Base-by-base conservation (phyloP, 1,140 invertebrate genomes). In the Rhagoletis pomonella region DNA sequence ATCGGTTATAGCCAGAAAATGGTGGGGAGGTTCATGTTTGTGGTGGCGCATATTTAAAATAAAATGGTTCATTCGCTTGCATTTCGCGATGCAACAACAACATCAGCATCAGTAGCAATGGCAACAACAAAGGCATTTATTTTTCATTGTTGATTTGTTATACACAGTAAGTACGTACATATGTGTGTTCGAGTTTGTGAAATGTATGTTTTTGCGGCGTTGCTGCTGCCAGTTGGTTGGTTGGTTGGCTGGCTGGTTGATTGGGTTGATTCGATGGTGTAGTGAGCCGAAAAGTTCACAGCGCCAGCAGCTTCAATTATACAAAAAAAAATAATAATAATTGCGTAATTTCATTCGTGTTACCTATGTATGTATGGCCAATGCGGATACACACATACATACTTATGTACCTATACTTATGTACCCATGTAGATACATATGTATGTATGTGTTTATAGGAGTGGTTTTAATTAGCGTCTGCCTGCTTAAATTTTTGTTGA, bases 21-120 rank as follows among this genome's bases (percentile, higher is more conserved):
- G 29, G 29, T 29, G 29, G 29, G 29, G 73, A 42, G 73, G n/a
- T 29, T 29, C 17, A 81, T 81, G 69, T 81, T 81, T 81, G 73
- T 81, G 73, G 73, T 81, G 73, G 73, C 73, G 17, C 42, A 47
- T 81, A 81, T 81, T 81, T 81, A 55, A 81, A 81, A 81, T 81
- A 81, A 81, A 81, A 81, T 81, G 73, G 29, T 29, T 81, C 47
- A 81, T 81, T 81, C 47, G 73, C 14, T 81, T 29, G 47, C n/a
- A 58, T 81, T 81, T 58, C 47, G 47, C 47, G 44, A 3, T 29
- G 55, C 5, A 77, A 55, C n/a, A 77, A 69, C n/a, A 19, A 50
- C 44, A 77, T 50, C 47, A 77, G 19, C 47, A 50, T 14, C 1
- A 19, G 19, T 3, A 77, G 4, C 73, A 55, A 81, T 44, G 4